Evolutionary conservation across 2,113 vertebrate species (phyloP), one percentile per base, ranked within the genome.

Genomic region (Dromiciops gliroides): DNA sequence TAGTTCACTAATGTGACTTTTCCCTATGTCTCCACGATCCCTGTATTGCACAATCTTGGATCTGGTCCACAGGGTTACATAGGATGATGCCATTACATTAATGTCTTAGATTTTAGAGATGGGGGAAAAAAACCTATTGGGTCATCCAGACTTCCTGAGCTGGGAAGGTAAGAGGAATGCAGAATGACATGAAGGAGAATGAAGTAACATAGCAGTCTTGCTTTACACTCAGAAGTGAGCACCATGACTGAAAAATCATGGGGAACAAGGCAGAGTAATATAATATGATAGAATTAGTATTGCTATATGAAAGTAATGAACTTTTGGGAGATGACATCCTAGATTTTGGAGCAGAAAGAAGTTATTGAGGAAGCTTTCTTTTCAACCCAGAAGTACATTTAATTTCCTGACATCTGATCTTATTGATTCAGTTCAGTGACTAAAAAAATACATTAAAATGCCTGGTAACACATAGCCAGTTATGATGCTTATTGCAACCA

Each of bases 261-360:
- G 91, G 88, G 50, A 97, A 93, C 94, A 97, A 94, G 95, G 50
- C 90, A 90, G 90, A 93, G n/a, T 48, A 67, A 6, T 93, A 67
- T n/a, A n/a, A n/a, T n/a, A n/a, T 90, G 75, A 52, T 52, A 52
- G 4, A 52, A 52, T 24, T 52, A 52, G 23, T 24, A 52, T 52
- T 52, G 22, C 23, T 52, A 52, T 67, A n/a, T 67, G 31, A 67
- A 67, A 67, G 60, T 37, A 67, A 67, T 67, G 60, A 37, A 67
- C 31, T 16, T 67, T 37, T 4, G 60, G 12, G 60, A 67, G 31
- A 67, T 67, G 31, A 67, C 31, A 67, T 37, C 60, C 4, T 67
- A 37, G 60, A 67, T 83, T 44, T 83, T 83, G 37, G 37, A 83
- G 16, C 6, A 44, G 23, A 83, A 83, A 83, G 37, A 83, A 83